phyloP scores from a whole-genome alignment of 2,888 invertebrate genomes.

The Mesorhabditis sp. region DNA sequence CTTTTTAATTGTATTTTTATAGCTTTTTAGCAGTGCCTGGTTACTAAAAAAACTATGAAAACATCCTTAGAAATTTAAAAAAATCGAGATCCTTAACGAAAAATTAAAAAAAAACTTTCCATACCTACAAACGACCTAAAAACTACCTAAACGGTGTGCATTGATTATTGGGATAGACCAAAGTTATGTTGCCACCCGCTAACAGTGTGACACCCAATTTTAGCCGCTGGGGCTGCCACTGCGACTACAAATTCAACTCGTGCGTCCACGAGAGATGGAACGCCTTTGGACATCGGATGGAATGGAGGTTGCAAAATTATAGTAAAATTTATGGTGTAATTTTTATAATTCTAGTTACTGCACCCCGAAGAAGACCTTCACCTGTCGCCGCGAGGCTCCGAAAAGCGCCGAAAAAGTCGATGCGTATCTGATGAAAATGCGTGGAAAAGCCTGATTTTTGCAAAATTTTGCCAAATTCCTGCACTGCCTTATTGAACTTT shows the following conservation, averaged over 20 bases:
- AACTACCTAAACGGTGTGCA: no score
- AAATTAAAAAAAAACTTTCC: no score
- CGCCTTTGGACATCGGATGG: constrained; percentile 10
- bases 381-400: constrained; percentile 5
- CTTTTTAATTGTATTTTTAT: background rate
- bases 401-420: background rate
- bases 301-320: constrained; percentile 12
- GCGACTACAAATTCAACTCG: constrained; percentile 17
- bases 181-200: no score
- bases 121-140: no score
- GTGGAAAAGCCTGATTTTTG: background rate
- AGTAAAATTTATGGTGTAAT: background rate
- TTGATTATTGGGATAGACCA: no score
- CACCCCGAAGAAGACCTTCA: constrained; percentile 18
- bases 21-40: background rate
- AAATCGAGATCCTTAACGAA: no score
- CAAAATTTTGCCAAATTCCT: no score
- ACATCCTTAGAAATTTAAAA: no score
- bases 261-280: constrained; percentile 18
- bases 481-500: no score
- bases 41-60: background rate
- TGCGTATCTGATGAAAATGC: background rate
- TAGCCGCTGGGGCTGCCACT: constrained; percentile 18
- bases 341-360: constrained; percentile 10
- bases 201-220: background rate